phyloP scores from a whole-genome alignment of 2,888 invertebrate species.

The Cosmia trapezina region DNA sequence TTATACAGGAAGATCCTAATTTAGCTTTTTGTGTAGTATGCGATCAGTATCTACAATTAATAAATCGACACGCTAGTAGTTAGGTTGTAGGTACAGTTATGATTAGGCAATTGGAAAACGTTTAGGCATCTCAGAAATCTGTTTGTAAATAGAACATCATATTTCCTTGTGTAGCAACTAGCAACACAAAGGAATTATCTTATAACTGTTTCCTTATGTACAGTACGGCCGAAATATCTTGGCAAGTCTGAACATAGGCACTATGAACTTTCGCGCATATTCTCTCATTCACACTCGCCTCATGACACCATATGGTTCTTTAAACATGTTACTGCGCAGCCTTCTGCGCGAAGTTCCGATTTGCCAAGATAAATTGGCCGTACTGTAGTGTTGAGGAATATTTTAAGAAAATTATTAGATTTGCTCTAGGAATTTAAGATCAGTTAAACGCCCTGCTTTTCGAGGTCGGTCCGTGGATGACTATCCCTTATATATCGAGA shows the following conservation, averaged over 20 bases:
- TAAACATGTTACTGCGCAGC: no score
- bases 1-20: not conserved
- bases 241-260: no score
- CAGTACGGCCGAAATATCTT: no score
- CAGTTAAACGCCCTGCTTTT: not conserved
- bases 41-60: constrained; percentile 6
- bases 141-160: constrained; percentile 37
- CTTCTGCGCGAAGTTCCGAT: no score
- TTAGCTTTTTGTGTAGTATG: constrained; percentile 9
- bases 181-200: not conserved
- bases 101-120: constrained; percentile 7
- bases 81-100: not conserved
- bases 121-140: constrained; percentile 31
- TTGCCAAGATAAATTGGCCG: no score
- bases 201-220: not conserved
- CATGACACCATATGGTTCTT: no score
- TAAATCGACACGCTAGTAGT: not conserved
- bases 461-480: no score
- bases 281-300: no score
- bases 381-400: not conserved
- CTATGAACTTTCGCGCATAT: no score
- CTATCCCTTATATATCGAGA: no score
- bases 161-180: constrained; percentile 29
- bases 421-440: no score
- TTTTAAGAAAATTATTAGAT: not conserved